These are phyloP conservation scores for Drosophila meridionalis DNA, from an alignment of 2,888 invertebrate genomes.

Conservation along the genomic window DNA sequence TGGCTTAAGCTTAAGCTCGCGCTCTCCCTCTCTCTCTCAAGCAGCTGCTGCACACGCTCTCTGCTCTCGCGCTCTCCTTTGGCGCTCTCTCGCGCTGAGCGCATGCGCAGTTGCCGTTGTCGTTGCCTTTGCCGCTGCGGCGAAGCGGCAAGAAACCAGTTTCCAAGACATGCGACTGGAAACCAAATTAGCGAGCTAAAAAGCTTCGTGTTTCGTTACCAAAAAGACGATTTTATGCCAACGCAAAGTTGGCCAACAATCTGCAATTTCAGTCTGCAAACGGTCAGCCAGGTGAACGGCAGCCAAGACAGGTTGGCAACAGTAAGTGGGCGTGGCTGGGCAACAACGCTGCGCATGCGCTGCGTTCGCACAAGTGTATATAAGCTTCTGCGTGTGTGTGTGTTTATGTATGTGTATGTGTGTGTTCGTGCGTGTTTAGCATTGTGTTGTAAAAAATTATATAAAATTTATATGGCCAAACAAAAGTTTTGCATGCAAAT, in stretches of 20 bases:
- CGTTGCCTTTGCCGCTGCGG: conserved; percentile 33
- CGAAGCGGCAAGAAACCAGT: conserved; percentile 74
- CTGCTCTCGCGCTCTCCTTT: conserved; percentile 8
- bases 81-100: conserved; percentile 22
- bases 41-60: conserved; percentile 3
- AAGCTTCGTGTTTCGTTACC: conserved; percentile 56
- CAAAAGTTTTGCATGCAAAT: conserved; percentile 33
- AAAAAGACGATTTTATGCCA: conserved; percentile 74
- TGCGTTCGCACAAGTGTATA: conserved; percentile 54
- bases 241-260: conserved; percentile 81
- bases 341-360: conserved; percentile 52
- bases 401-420: conserved; percentile 10
- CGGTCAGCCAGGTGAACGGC: conserved; percentile 84
- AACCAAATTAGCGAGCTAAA: conserved; percentile 70
- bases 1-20: conserved; percentile 11
- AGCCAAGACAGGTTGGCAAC: conserved; percentile 67
- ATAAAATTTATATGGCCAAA: conserved; percentile 55
- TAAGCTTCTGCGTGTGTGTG: conserved; percentile 13
- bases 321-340: conserved; percentile 60
- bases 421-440: conserved; percentile 24
- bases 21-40: conserved; percentile 13
- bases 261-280: conserved; percentile 84
- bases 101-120: conserved; percentile 59
- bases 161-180: conserved; percentile 63
- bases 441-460: conserved; percentile 66